Base-by-base conservation (phyloP, 2,797 vertebrate species). In the Thunnus albacares region DNA sequence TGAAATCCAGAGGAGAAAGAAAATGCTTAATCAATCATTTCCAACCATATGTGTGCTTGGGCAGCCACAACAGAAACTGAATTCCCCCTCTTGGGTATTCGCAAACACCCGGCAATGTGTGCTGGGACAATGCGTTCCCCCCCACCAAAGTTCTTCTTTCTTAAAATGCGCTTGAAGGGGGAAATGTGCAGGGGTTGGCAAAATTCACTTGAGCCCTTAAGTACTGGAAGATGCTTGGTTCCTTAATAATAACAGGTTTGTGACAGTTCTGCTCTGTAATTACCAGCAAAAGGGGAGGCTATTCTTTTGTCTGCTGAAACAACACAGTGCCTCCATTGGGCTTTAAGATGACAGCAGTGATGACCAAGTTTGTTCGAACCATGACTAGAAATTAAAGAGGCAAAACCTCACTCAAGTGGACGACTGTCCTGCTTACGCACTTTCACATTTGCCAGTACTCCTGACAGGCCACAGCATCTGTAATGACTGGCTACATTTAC, bases 171-270 rank as follows among this genome's bases (percentile, higher is more conserved):
- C 58, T 85, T n/a, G 30, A 64, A 69, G 66, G 26, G 60, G 67
- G 24, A 75, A 85, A 87, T 80, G 45, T 90, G 90, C 87, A 84
- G 56, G 45, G 83, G 30, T 84, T 84, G 69, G 84, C 77, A 87
- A 75, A 79, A 83, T 64, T 61, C 59, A 52, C 62, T 82, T 87
- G 81, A 90, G 75, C 88, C 68, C 72, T 55, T 47, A 85, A 91
- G 73, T 69, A 75, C 60, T 87, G 69, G 77, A 87, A 86, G 85
- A 88, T 70, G 79, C 72, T 83, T 83, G 63, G 63, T 68, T 89
- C 56, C 86, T 88, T 90, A 92, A 93, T 92, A 91, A 94, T 90
- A 88, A 91, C 77, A 74, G 86, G 87, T 82, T 79, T 88, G 81
- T 81, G 83, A 88, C 87, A 85, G 72, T 26, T 59, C 71, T 82